Base-by-base conservation (phyloP, 2,797 vertebrate species). In the Chaetodon trifasciatus region DNA sequence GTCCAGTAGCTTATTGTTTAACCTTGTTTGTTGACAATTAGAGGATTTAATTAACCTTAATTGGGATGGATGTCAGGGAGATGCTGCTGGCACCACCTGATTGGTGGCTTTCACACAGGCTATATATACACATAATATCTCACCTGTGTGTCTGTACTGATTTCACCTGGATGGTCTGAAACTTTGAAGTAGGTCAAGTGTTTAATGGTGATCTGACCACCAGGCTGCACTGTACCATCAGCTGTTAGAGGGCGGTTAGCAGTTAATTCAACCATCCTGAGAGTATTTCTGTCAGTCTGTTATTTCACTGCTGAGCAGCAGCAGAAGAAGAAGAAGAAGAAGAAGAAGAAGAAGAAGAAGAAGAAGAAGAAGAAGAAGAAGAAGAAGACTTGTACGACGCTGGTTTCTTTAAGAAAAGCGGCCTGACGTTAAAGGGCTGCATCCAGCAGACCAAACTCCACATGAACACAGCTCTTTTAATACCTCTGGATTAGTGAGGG, bases 1-100 rank as follows among this genome's bases (percentile, higher is more conserved):
- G 23, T 7, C 8, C 24, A 19, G 23, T 0, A 44, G 24, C n/a
- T 69, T 5, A 52, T 52, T 56, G 52, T 50, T 35, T 53, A 50
- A 76, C 39, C 37, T 61, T 13, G 12, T 53, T 68, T 69, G 9
- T 47, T 65, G 24, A 42, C 44, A 67, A 28, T 8, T 15, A 24
- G 28, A 57, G 23, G 32, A 75, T 2, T n/a, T 42, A 40, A 60
- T 8, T 42, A 17, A 42, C n/a, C 35, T 40, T 16, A 60, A 63
- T 64, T 23, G 53, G 7, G 42, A 42, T 53, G 37, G 60, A 28
- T 44, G 23, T 2, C 21, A 17, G 10, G 3, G 39, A 46, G 39
- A 19, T 44, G 24, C 15, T 21, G 37, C 37, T 52, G n/a, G 16
- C 5, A 11, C 49, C 4, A 4, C 53, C 35, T 23, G 47, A 37